Conservation (phyloP, 2,888 invertebrate genomes). For the Pharmacophagus antenor region DNA sequence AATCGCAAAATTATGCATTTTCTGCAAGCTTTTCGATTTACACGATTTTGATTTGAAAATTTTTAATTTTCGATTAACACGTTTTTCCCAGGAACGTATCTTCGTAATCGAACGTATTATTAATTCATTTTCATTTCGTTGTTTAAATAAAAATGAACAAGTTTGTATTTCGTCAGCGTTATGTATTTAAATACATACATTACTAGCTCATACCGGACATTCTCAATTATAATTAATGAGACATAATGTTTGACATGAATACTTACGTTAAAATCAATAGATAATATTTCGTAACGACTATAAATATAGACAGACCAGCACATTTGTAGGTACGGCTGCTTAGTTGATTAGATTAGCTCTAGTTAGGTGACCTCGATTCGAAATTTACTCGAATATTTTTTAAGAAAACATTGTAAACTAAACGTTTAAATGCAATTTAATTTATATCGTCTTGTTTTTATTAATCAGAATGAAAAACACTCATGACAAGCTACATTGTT, state of each 20-base stretch:
- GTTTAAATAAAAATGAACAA: conserved; percentile 11
- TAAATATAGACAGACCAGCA: conserved; percentile 6
- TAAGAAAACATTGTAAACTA: conserved; percentile 18
- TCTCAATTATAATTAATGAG: conserved; percentile 29
- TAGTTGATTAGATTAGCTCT: conserved; percentile 19
- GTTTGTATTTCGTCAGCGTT: conserved; percentile 16
- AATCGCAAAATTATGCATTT: too few species aligned
- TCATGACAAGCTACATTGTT: too few species aligned
- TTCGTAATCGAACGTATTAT: too few species aligned
- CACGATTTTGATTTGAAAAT: too few species aligned
- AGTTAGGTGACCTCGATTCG: conserved; percentile 26
- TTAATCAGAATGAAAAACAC: too few species aligned
- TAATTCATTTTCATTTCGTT: background rate
- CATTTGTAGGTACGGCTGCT: conserved; percentile 7
- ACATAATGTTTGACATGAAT: conserved; percentile 27
- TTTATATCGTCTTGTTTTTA: background rate
- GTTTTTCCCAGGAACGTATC: too few species aligned
- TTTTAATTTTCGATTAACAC: too few species aligned
- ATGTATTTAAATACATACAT: conserved; percentile 17
- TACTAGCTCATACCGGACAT: conserved; percentile 27
- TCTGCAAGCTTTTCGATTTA: too few species aligned
- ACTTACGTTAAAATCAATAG: conserved; percentile 28
- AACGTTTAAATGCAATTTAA: conserved; percentile 23
- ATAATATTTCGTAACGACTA: conserved; percentile 26
- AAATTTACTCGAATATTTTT: conserved; percentile 16